phyloP scores from a whole-genome alignment of 2,797 vertebrate species.

The Eulemur mongoz region DNA sequence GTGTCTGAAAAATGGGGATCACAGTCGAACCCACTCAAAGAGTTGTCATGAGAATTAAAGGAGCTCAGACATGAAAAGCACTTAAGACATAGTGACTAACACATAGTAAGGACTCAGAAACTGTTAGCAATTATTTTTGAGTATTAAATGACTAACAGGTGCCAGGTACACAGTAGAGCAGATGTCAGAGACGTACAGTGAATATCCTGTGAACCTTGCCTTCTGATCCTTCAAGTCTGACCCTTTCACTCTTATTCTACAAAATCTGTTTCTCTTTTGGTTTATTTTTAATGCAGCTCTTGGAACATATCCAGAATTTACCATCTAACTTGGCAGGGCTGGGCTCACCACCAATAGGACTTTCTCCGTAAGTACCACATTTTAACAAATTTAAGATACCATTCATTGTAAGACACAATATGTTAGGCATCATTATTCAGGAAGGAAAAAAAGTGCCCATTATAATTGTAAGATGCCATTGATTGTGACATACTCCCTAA shows the following conservation, averaged over 20 bases:
- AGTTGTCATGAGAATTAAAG: background rate
- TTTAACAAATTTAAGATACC: background rate
- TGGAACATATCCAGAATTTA: background rate
- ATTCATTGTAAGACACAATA: background rate
- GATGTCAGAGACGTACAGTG: background rate
- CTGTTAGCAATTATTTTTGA: background rate
- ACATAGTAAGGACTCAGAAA: background rate
- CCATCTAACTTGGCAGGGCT: background rate
- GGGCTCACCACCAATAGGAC: background rate
- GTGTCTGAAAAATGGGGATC: background rate
- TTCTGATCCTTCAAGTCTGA: background rate
- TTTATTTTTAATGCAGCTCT: background rate
- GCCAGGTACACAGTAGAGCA: background rate
- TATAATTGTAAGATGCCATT: background rate
- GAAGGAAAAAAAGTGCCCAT: background rate
- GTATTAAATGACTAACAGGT: background rate
- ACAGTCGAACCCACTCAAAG: background rate
- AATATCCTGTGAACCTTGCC: background rate
- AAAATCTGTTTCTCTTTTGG: background rate
- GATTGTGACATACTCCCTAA: background rate
- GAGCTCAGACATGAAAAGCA: background rate
- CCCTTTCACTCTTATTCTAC: background rate
- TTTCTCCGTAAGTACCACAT: background rate
- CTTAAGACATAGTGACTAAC: background rate
- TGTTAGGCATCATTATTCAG: background rate